Evolutionary conservation across 2,888 invertebrate species (phyloP), one percentile per base, ranked within the genome.

Genomic region (Gisinianus flammeolus): DNA sequence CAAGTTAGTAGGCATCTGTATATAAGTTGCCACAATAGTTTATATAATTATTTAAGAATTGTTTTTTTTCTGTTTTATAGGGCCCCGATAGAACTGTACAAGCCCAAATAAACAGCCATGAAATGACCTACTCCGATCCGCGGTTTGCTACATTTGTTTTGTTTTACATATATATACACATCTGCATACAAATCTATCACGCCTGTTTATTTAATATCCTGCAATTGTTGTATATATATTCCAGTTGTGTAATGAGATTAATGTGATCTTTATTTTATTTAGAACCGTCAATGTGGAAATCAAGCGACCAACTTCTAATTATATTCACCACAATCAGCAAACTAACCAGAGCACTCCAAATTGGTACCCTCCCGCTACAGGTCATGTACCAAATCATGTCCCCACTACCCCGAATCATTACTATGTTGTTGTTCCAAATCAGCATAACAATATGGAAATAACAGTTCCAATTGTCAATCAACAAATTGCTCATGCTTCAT

Each of bases 341-440:
- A 44, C 67, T n/a, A 58, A n/a, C n/a, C 12, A 26, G 28, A 31
- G 28, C 12, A 68, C 68, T 5, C 12, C 68, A 33, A 28, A n/a
- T 28, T 76, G 76, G 76, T 69, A 70, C 33, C 76, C 56, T 4
- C 75, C 35, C 0, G 10, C 67, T 12, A 30, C 67, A 54, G 56
- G 31, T 16, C 66, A 64, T n/a, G 22, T 54, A 0, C 70, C 68
- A 2, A 76, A 67, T 70, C 76, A 69, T 22, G 22, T 22, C 62
- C 54, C 67, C 35, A 68, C 54, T 22, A 68, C 24, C 22, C 76
- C 76, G 4, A 67, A 67, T 19, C 67, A 76, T 24, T 76, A 76
- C 30, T 76, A 76, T 62, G 76, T 76, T 2, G 76, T 76, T 0
- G 69, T 76, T 1, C 76, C 76, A n/a, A 76, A 76, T 70, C 76